These are phyloP conservation scores for Caenorhabditis afra DNA, from an alignment of 2,888 invertebrate genomes.

Conservation along the genomic window DNA sequence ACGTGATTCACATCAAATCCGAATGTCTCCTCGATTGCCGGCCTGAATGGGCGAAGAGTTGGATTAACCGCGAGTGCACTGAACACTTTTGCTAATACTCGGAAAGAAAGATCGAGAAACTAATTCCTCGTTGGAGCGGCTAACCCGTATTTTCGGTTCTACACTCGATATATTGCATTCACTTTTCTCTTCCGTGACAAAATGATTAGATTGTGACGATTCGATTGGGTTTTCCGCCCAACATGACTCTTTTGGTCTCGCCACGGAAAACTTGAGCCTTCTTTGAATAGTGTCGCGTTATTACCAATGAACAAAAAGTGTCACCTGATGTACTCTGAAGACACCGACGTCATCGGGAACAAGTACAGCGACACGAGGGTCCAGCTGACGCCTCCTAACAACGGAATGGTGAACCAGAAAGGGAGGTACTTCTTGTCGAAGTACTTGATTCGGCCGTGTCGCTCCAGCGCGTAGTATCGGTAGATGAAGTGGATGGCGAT, in stretches of 20 bases:
- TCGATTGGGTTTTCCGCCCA: too few relatives aligned
- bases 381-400: constrained; percentile 32
- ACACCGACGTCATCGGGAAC: constrained; percentile 28
- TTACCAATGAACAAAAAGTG: not conserved
- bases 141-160: too few relatives aligned
- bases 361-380: constrained; percentile 27
- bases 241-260: too few relatives aligned
- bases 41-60: too few relatives aligned
- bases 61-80: not conserved
- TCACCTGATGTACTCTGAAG: constrained; percentile 40
- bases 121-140: too few relatives aligned
- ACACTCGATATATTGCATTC: too few relatives aligned
- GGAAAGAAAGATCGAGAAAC: too few relatives aligned
- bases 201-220: too few relatives aligned
- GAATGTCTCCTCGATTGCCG: constrained; percentile 13
- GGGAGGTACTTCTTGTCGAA: constrained; percentile 35
- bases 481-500: constrained; percentile 49
- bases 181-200: too few relatives aligned
- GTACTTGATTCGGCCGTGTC: constrained; percentile 26
- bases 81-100: too few relatives aligned
- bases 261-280: too few relatives aligned
- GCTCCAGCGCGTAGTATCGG: constrained; percentile 45
- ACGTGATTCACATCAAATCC: constrained; percentile 28
- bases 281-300: too few relatives aligned
- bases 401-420: constrained; percentile 35